Conservation (phyloP, 2,113 vertebrate species). For the Urocolius indicus region DNA sequence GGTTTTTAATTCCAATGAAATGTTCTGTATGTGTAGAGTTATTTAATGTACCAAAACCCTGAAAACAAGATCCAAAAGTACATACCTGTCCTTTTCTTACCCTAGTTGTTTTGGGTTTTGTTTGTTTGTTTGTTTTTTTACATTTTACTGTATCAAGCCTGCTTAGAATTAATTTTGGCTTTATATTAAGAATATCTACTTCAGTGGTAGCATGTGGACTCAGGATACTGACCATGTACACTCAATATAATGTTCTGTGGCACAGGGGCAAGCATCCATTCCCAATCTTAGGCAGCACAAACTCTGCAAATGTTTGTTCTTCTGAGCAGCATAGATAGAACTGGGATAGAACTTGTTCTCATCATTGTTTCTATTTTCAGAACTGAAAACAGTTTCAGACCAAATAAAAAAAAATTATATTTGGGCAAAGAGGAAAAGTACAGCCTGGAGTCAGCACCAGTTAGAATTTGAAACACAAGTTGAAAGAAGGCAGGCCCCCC, state of each 20-base stretch:
- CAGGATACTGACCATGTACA: neutral
- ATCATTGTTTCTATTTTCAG: neutral
- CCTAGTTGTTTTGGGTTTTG: too few relatives aligned
- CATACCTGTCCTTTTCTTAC: neutral
- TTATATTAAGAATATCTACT: neutral
- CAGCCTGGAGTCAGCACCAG: neutral
- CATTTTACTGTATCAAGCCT: neutral
- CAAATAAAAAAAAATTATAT: neutral
- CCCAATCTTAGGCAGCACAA: neutral
- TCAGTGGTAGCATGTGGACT: neutral
- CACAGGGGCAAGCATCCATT: neutral
- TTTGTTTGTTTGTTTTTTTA: neutral
- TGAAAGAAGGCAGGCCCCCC: neutral
- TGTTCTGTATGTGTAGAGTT: neutral
- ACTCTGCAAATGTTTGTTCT: neutral
- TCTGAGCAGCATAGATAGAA: neutral
- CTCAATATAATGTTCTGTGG: neutral
- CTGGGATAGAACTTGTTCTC: neutral
- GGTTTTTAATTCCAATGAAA: neutral
- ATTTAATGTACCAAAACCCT: neutral
- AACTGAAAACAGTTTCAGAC: neutral
- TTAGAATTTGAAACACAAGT: neutral
- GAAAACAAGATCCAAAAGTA: neutral
- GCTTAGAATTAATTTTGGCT: neutral
- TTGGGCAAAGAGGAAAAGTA: neutral